These are phyloP conservation scores for Atta cephalotes DNA, from an alignment of 1,140 invertebrate genomes.

Conservation along the genomic window DNA sequence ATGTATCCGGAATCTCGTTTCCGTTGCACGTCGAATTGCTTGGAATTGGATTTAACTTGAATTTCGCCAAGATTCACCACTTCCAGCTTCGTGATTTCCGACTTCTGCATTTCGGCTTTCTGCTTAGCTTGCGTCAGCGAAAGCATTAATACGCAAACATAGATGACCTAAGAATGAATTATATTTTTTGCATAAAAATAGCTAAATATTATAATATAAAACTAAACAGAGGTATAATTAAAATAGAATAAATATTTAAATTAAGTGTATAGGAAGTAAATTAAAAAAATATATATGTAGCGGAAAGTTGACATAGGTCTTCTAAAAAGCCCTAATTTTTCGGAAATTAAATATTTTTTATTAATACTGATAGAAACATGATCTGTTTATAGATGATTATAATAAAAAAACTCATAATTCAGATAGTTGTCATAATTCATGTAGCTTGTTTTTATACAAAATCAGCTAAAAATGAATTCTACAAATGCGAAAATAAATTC, in stretches of 20 bases:
- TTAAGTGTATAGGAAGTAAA: not conserved
- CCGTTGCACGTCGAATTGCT: slow-evolving; percentile 72
- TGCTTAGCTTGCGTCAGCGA: slow-evolving; percentile 44
- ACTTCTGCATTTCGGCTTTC: slow-evolving; percentile 31
- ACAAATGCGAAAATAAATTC: no score
- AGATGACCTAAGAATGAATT: slow-evolving; percentile 61
- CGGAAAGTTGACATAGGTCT: no score
- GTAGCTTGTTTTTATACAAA: no score
- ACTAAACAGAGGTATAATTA: not conserved
- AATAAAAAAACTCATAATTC: no score
- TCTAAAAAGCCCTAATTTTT: no score
- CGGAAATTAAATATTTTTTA: no score
- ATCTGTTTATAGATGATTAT: no score
- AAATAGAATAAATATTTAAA: not conserved
- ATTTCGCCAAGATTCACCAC: slow-evolving; percentile 63
- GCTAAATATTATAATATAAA: not conserved
- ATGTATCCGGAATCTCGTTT: slow-evolving; percentile 81
- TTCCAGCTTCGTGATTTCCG: slow-evolving; percentile 66
- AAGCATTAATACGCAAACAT: slow-evolving; percentile 48
- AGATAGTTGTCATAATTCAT: no score
- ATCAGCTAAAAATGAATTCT: no score
- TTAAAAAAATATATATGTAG: not conserved
- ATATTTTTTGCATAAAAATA: not conserved
- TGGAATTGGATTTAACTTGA: slow-evolving; percentile 26
- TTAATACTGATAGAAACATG: no score